Conservation (phyloP, 2,797 vertebrate species). For the Falco rusticolus region DNA sequence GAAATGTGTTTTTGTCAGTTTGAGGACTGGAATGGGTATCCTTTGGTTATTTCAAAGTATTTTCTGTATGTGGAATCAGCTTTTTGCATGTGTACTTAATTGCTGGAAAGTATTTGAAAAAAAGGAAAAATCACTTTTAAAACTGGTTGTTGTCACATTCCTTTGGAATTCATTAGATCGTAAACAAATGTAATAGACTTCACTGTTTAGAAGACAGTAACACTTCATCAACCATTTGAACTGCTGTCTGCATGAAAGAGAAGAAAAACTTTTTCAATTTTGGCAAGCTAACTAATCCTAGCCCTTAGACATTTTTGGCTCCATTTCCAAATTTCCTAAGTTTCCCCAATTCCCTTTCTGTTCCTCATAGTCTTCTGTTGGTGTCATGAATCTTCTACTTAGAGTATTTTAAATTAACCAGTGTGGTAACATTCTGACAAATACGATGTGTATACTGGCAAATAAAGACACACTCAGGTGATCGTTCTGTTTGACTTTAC, state of each 20-base stretch:
- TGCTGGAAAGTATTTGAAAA: conserved; percentile 12
- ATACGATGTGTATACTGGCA: conserved; percentile 32
- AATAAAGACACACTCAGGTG: conserved; percentile 63
- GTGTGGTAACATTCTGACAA: conserved; percentile 17
- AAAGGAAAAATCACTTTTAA: conserved; percentile 5
- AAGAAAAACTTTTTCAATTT: not conserved
- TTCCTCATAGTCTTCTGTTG: not conserved
- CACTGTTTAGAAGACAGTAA: not conserved
- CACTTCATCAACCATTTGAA: not conserved
- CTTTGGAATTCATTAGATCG: not conserved
- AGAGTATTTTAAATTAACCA: not conserved
- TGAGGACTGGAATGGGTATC: not conserved
- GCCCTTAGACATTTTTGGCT: not conserved
- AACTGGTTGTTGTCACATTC: not conserved
- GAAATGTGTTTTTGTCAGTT: conserved; percentile 45
- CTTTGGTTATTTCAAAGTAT: conserved; percentile 33
- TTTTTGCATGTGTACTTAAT: conserved; percentile 53
- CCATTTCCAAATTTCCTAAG: not conserved
- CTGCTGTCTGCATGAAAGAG: not conserved
- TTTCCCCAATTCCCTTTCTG: not conserved
- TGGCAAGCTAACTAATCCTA: not conserved
- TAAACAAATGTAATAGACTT: not conserved
- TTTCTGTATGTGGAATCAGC: not conserved
- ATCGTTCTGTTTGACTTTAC: not conserved
- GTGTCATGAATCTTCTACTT: conserved; percentile 30